These are phyloP conservation scores for Rhysida immarginata DNA, from an alignment of 1,140 invertebrate genomes.

Conservation along the genomic window DNA sequence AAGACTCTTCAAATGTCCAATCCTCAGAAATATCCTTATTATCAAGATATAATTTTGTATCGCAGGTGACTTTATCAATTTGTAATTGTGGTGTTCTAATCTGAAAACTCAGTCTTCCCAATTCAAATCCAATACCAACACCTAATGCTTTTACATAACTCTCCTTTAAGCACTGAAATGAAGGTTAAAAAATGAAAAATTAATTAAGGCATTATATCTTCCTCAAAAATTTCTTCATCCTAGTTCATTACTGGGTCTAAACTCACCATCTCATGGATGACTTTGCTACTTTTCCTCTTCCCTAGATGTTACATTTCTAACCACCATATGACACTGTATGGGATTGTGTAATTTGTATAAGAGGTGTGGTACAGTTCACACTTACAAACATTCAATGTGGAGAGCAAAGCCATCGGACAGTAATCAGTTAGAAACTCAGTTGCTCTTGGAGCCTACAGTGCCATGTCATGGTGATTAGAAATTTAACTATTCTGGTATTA, in stretches of 20 bases:
- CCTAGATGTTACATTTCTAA: constrained; percentile 51
- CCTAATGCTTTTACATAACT: constrained; percentile 85
- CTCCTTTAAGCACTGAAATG: constrained; percentile 63
- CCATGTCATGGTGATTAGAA: no score
- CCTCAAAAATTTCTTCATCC: background rate
- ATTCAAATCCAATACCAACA: constrained; percentile 59
- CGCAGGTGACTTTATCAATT: constrained; percentile 35
- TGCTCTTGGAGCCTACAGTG: no score
- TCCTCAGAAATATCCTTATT: constrained; percentile 38
- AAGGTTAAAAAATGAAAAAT: background rate
- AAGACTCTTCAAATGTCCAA: constrained; percentile 76
- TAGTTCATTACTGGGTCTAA: constrained; percentile 16
- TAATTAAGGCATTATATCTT: background rate
- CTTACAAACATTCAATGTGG: no score
- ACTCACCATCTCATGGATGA: constrained; percentile 78
- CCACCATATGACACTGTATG: no score
- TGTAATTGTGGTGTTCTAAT: constrained; percentile 36
- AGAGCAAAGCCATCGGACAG: no score
- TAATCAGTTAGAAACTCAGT: no score
- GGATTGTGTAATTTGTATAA: no score
- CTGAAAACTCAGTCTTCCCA: constrained; percentile 57
- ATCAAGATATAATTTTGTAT: constrained; percentile 52
- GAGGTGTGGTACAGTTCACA: no score
- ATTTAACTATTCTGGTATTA: no score
- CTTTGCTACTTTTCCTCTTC: constrained; percentile 38